Evolutionary conservation across 2,797 vertebrate species (phyloP).

Genomic region (Cephalopachus bancanus): DNA sequence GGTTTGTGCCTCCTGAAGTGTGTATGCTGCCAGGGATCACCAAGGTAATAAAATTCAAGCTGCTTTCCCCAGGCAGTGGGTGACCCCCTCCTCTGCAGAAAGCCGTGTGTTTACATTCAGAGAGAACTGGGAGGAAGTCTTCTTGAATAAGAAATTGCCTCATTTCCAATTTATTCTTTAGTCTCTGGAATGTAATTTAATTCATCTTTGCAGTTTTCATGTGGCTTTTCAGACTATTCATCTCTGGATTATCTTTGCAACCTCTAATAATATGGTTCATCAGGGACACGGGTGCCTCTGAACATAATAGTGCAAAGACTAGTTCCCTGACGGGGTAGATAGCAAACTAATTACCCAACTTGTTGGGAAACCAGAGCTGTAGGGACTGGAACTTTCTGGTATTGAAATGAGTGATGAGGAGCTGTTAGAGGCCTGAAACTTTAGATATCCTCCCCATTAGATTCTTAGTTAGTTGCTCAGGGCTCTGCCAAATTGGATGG

Average conservation of each 20-base stretch:
- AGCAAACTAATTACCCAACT: constrained; percentile 66
- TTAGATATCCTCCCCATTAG: constrained; percentile 68
- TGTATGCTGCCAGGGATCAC: constrained; percentile 79
- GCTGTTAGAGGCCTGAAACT: constrained; percentile 61
- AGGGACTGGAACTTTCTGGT: constrained; percentile 50
- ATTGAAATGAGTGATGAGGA: constrained; percentile 71
- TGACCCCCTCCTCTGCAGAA: constrained; percentile 75
- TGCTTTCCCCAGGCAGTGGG: constrained; percentile 79
- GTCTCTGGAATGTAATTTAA: constrained; percentile 73
- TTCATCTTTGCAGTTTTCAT: constrained; percentile 82
- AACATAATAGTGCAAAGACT: constrained; percentile 56
- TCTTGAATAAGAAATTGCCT: constrained; percentile 83
- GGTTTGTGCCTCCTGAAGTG: constrained; percentile 74
- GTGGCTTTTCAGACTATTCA: constrained; percentile 81
- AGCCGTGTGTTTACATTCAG: constrained; percentile 78
- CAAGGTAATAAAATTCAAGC: constrained; percentile 83
- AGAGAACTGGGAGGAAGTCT: constrained; percentile 67
- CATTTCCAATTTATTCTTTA: constrained; percentile 80
- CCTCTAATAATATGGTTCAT: constrained; percentile 79
- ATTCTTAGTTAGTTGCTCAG: constrained; percentile 37
- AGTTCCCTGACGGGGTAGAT: constrained; percentile 53
- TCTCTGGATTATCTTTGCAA: constrained; percentile 82
- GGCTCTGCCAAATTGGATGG: constrained; percentile 72
- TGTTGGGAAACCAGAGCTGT: constrained; percentile 53
- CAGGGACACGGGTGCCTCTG: constrained; percentile 56